phyloP scores from a whole-genome alignment of 1,140 invertebrate genomes.

The Caerostris extrusa region DNA sequence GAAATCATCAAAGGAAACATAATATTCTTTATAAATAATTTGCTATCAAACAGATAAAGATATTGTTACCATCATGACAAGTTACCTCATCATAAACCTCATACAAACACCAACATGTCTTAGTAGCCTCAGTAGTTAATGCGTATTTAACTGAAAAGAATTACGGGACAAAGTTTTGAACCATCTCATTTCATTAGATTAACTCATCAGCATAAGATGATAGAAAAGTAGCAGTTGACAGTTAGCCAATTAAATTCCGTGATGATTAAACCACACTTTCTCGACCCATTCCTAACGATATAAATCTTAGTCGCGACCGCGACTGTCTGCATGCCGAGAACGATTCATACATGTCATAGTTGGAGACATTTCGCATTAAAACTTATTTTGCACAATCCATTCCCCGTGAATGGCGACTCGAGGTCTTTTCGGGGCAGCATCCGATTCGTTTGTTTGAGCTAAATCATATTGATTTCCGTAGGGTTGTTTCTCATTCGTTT shows the following conservation, averaged over 20 bases:
- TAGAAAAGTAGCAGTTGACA: background rate
- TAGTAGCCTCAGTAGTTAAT: background rate
- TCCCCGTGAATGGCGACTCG: background rate
- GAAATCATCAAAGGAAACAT: too few relatives aligned
- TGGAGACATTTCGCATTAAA: conserved; percentile 36
- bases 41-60: too few relatives aligned
- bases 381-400: conserved; percentile 2
- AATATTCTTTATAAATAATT: too few relatives aligned
- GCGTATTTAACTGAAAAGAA: background rate
- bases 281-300: background rate
- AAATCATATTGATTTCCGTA: background rate
- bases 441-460: conserved; percentile 1
- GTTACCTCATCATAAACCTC: too few relatives aligned
- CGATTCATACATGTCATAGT: conserved; percentile 46
- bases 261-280: conserved; percentile 44
- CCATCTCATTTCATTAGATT: background rate
- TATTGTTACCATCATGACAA: background rate
- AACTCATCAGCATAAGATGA: background rate
- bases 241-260: conserved; percentile 10
- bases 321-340: background rate
- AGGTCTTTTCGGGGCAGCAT: background rate
- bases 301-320: too few relatives aligned
- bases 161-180: background rate
- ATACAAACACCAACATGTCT: background rate
- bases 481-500: background rate